Evolutionary conservation across 2,113 vertebrate genomes (phyloP).

Genomic region (Neodon shergylaensis): DNA sequence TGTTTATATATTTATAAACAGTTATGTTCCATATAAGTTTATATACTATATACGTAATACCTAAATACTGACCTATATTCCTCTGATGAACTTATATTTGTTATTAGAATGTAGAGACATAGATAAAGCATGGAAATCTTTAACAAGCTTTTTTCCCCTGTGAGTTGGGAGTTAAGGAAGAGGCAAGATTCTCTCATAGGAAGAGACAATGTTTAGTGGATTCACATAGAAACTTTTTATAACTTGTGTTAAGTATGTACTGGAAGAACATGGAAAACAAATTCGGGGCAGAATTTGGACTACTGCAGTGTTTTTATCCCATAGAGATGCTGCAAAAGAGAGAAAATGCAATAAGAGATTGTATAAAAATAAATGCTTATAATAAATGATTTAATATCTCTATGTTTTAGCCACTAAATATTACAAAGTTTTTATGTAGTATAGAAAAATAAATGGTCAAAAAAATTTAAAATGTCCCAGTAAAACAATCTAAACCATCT

Average conservation of each 20-base stretch:
- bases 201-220: not conserved
- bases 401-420: not conserved
- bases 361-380: not conserved
- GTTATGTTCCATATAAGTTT: no score
- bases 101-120: not conserved
- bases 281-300: not conserved
- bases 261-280: not conserved
- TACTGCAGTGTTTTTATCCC: not conserved
- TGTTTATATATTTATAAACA: no score
- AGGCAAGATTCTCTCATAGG: not conserved
- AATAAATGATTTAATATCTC: not conserved
- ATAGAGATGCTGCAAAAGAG: rapidly evolving
- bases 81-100: not conserved
- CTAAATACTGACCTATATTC: not conserved
- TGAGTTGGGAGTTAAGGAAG: not conserved
- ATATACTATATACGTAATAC: not conserved
- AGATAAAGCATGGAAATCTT: not conserved
- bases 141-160: not conserved
- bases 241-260: not conserved
- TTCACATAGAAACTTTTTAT: not conserved
- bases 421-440: not conserved
- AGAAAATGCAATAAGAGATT: not conserved
- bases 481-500: not conserved
- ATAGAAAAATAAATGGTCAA: not conserved
- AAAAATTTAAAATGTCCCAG: not conserved